Evolutionary conservation across 2,113 vertebrate species (phyloP).

Genomic region (Acinonyx jubatus): DNA sequence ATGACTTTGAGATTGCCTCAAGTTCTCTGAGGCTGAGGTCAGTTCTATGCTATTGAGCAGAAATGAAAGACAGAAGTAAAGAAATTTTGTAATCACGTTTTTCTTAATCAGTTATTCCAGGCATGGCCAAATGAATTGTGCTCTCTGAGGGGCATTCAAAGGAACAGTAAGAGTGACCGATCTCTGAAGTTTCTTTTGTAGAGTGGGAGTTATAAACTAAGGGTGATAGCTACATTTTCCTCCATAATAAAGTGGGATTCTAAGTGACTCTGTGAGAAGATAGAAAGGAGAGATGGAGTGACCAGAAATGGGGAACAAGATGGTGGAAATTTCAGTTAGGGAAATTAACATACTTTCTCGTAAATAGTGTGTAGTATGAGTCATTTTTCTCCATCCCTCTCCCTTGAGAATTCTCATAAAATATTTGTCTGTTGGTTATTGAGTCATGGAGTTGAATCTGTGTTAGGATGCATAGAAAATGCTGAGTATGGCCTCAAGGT

Average conservation of each 20-base stretch:
- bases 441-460: not conserved
- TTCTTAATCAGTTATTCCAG: not conserved
- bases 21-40: conserved; percentile 22
- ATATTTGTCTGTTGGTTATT: not conserved
- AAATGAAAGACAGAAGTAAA: not conserved
- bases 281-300: not conserved
- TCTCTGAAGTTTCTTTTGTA: not conserved
- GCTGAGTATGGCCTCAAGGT: not conserved
- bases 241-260: not conserved
- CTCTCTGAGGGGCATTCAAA: not conserved
- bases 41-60: conserved; percentile 19
- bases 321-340: not conserved
- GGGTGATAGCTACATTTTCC: not conserved
- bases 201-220: not conserved
- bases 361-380: not conserved
- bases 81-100: not conserved
- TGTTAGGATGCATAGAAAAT: not conserved
- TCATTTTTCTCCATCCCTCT: not conserved
- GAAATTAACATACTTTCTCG: not conserved
- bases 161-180: not conserved
- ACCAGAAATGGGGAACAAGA: not conserved
- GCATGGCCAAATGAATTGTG: not conserved
- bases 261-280: not conserved
- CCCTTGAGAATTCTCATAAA: not conserved
- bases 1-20: not conserved